Percentiles rank a stretch among this genome's conserved stretches.
phyloP scores from a whole-genome alignment of 2,113 vertebrate genomes.

The Tetrax tetrax region DNA sequence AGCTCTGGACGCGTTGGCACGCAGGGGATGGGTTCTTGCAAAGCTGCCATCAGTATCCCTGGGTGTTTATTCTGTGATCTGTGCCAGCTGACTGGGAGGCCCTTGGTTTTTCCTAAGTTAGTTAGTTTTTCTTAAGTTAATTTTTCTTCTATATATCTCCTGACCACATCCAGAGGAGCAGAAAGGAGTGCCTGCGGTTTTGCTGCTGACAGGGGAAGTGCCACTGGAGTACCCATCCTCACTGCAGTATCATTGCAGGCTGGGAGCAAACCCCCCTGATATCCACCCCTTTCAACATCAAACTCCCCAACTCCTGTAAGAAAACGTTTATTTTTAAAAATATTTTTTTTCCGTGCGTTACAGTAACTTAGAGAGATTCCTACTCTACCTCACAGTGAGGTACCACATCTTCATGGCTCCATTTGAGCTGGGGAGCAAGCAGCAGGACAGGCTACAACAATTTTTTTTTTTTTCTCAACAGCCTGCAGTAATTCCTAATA shows the following conservation, averaged over 20 bases:
- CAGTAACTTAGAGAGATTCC: not conserved
- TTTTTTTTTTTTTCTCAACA: not conserved
- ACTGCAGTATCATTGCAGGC: fast-evolving
- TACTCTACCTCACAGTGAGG: fast-evolving
- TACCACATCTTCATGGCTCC: not conserved
- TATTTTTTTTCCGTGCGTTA: not conserved
- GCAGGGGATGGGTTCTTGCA: not conserved
- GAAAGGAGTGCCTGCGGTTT: not conserved
- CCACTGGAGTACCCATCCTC: not conserved
- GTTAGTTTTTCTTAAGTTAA: not conserved
- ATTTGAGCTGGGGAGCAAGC: not conserved
- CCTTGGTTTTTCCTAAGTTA: too few species aligned
- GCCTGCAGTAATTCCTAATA: not conserved
- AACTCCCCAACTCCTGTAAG: not conserved
- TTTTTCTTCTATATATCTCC: not conserved
- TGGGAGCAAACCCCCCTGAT: not conserved
- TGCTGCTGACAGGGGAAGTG: fast-evolving
- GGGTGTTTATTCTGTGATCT: not conserved
- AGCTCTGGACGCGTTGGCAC: not conserved
- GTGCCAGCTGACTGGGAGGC: not conserved
- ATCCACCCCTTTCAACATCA: not conserved
- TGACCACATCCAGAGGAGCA: not conserved
- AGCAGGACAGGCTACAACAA: not conserved
- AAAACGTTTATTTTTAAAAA: not conserved
- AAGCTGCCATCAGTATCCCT: not conserved